A percentile compares a stretch with the other conserved stretches of the same genome.
Evolutionary conservation across 2,888 invertebrate species (phyloP).

Genomic region (Seira musarum): DNA sequence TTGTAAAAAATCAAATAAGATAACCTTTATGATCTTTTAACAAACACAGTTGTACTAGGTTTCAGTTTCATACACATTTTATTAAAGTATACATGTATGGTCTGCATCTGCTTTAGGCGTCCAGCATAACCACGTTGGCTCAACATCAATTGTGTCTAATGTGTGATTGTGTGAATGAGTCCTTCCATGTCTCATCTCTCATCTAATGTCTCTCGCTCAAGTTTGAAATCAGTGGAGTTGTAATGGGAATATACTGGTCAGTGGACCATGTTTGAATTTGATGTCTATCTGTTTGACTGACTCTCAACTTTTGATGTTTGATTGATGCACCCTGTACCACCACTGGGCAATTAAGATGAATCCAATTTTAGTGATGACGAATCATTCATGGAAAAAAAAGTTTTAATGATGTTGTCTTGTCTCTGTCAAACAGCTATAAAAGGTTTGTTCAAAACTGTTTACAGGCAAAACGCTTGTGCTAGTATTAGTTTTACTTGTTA

Average conservation of each 20-base stretch:
- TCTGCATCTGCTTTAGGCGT: too few relatives aligned
- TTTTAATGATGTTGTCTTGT: slow-evolving; percentile 10
- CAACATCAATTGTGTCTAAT: too few relatives aligned
- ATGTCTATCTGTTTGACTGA: not conserved
- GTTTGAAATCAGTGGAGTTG: too few relatives aligned
- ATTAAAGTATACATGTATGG: not conserved
- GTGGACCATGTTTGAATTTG: not conserved
- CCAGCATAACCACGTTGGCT: too few relatives aligned
- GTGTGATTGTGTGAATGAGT: not conserved
- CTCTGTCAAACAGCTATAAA: not conserved
- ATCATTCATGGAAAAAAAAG: not conserved
- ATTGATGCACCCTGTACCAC: not conserved
- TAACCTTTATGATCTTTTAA: not conserved
- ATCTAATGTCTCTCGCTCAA: too few relatives aligned
- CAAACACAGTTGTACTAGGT: not conserved
- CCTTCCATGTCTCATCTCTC: not conserved
- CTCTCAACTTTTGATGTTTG: not conserved
- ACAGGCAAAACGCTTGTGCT: not conserved
- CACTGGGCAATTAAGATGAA: not conserved
- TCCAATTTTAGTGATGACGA: slow-evolving; percentile 10
- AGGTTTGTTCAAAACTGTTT: not conserved
- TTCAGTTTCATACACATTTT: too few relatives aligned
- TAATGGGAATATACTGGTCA: not conserved
- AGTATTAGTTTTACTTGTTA: too few relatives aligned
- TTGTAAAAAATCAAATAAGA: not conserved